Conservation (phyloP, 2,797 vertebrate species). For the Benthosema pterotum region DNA sequence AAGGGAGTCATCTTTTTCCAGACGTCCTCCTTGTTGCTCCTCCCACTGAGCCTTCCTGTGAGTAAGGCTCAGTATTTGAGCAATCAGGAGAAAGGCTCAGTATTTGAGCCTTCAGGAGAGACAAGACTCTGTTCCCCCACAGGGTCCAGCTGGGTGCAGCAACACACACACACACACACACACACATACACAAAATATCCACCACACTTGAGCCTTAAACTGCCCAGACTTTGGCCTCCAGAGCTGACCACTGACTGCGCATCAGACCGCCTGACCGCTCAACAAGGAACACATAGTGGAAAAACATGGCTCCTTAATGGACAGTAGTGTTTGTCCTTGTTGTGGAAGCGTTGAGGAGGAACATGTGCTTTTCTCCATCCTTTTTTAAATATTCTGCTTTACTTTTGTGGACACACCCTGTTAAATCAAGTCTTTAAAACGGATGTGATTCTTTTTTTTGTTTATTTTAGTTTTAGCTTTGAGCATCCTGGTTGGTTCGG, state of each 20-base stretch:
- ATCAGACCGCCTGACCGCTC: constrained; percentile 10
- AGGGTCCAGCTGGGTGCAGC: constrained; percentile 36
- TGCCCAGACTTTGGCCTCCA: constrained; percentile 27
- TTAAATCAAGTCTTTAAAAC: too few relatives aligned
- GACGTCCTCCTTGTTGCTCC: constrained; percentile 85
- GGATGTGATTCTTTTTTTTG: constrained; percentile 16
- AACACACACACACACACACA: too few relatives aligned
- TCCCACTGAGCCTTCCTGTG: constrained; percentile 70
- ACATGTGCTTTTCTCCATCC: too few relatives aligned
- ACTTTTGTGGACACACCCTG: not conserved
- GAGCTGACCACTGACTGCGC: not conserved
- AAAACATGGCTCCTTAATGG: constrained; percentile 44
- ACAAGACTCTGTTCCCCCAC: constrained; percentile 75
- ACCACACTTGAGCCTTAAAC: constrained; percentile 30
- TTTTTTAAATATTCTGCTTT: not conserved
- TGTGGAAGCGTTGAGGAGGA: constrained; percentile 1
- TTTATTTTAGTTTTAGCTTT: constrained; percentile 7
- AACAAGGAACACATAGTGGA: constrained; percentile 7
- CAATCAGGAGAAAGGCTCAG: constrained; percentile 81
- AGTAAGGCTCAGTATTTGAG: constrained; percentile 87
- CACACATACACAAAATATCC: too few relatives aligned
- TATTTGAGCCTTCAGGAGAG: constrained; percentile 89
- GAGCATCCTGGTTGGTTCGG: constrained; percentile 10
- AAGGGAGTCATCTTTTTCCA: constrained; percentile 75
- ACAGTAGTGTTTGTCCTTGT: constrained; percentile 30